A percentile compares a stretch with the other conserved stretches of the same genome.
These are phyloP conservation scores for Papilio dardanus DNA, from an alignment of 1,140 invertebrate species.

Conservation along the genomic window DNA sequence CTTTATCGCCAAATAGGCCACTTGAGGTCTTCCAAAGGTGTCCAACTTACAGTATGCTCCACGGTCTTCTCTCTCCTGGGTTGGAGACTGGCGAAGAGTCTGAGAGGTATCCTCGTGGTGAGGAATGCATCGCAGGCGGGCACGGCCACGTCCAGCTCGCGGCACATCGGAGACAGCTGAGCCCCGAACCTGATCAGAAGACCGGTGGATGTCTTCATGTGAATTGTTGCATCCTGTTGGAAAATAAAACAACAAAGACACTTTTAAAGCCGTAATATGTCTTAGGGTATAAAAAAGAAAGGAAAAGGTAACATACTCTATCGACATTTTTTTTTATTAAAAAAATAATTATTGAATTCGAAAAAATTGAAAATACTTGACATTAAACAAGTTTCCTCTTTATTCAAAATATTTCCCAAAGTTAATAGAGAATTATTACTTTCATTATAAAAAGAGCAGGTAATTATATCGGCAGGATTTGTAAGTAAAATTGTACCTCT, in stretches of 20 bases:
- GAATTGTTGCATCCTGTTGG: conserved; percentile 75
- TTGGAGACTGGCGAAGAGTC: conserved; percentile 88
- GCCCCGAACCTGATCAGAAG: conserved; percentile 70
- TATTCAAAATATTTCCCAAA: no score
- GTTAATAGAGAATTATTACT: no score
- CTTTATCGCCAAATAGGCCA: neutral
- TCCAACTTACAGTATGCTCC: conserved; percentile 86
- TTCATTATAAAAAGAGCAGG: no score
- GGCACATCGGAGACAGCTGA: conserved; percentile 73
- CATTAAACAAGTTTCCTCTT: no score
- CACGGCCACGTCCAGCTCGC: conserved; percentile 85
- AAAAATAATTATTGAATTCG: no score
- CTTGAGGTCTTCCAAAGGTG: no score
- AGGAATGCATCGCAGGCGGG: conserved; percentile 87
- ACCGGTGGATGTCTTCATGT: conserved; percentile 80
- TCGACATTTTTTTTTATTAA: no score
- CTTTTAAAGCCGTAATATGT: no score
- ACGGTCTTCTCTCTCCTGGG: conserved; percentile 86
- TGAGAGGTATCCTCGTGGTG: conserved; percentile 84
- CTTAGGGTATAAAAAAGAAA: no score
- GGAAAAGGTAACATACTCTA: no score
- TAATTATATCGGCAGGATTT: no score
- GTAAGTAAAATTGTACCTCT: conserved; percentile 65
- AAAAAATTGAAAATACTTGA: no score
- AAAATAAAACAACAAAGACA: conserved; percentile 17